Percentiles rank a stretch among this genome's conserved stretches.
Evolutionary conservation across 1,140 invertebrate genomes (phyloP).

Genomic region (Orussus abietinus): DNA sequence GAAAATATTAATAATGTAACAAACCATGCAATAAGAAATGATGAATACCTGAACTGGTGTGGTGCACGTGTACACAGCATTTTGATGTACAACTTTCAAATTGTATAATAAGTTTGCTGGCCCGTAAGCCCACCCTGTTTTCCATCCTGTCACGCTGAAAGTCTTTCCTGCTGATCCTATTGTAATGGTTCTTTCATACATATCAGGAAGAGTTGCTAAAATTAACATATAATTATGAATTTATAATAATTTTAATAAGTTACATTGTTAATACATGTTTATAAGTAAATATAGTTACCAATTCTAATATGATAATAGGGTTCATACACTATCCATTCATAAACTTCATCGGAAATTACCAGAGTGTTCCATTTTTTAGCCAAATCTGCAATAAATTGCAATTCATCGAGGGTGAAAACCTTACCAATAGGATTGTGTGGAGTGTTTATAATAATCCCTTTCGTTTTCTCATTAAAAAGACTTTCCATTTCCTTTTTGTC

Average conservation of each 20-base stretch:
- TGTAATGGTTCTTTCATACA: slow-evolving; percentile 98
- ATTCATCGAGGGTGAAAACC: slow-evolving; percentile 70
- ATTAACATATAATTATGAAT: slow-evolving; percentile 6
- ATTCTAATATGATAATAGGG: slow-evolving; percentile 86
- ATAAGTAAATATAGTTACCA: slow-evolving; percentile 54
- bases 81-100: slow-evolving; percentile 88
- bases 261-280: slow-evolving; percentile 2
- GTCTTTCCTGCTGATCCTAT: slow-evolving; percentile 97
- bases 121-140: slow-evolving; percentile 95
- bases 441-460: slow-evolving; percentile 93
- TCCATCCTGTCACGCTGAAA: slow-evolving; percentile 97
- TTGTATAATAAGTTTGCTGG: slow-evolving; percentile 76
- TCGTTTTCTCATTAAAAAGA: slow-evolving; percentile 88
- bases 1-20: slow-evolving; percentile 1
- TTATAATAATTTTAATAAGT: slow-evolving; percentile 3
- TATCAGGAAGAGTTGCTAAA: slow-evolving; percentile 84
- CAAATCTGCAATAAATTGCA: slow-evolving; percentile 77
- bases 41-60: slow-evolving; percentile 72
- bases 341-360: slow-evolving; percentile 95
- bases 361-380: slow-evolving; percentile 91
- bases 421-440: slow-evolving; percentile 96
- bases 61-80: slow-evolving; percentile 84
- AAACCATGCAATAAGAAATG: slow-evolving; percentile 4
- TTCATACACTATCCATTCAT: slow-evolving; percentile 94
- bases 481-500: slow-evolving; percentile 77